A percentile compares a stretch with the other conserved stretches of the same genome.
phyloP scores from a whole-genome alignment of 2,113 vertebrate genomes.

The Oncorhynchus nerka region DNA sequence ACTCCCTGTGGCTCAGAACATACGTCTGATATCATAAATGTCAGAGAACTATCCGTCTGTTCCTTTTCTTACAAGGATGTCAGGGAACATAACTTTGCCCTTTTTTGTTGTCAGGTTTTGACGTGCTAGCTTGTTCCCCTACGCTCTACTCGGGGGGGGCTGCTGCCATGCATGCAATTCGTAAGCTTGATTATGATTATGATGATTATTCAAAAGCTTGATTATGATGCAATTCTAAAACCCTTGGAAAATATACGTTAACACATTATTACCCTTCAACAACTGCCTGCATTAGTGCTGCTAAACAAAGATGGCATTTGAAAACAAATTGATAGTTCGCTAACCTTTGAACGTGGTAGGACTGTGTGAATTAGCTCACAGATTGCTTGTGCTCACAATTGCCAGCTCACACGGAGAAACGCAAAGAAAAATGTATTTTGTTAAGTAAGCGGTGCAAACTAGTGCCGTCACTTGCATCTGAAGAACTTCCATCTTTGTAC shows the following conservation, averaged over 20 bases:
- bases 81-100: neutral
- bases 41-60: neutral
- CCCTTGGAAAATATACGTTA: neutral
- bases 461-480: constrained; percentile 5
- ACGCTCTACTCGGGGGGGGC: neutral
- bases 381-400: constrained; percentile 58
- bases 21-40: neutral
- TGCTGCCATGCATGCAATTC: neutral
- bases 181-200: neutral
- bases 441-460: constrained; percentile 47
- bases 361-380: constrained; percentile 44
- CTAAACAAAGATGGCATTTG: constrained; percentile 48
- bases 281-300: constrained; percentile 11
- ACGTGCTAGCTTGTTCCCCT: neutral
- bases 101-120: constrained; percentile 2
- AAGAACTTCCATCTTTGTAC: neutral
- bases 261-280: constrained; percentile 24
- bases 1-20: constrained; percentile 19
- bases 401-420: constrained; percentile 48
- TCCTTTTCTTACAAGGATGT: neutral
- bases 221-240: neutral
- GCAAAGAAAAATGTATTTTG: constrained; percentile 39
- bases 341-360: constrained; percentile 51
- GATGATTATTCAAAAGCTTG: neutral
- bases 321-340: constrained; percentile 35